Evolutionary conservation across 2,113 vertebrate genomes (phyloP).

Genomic region (Antechinus flavipes): DNA sequence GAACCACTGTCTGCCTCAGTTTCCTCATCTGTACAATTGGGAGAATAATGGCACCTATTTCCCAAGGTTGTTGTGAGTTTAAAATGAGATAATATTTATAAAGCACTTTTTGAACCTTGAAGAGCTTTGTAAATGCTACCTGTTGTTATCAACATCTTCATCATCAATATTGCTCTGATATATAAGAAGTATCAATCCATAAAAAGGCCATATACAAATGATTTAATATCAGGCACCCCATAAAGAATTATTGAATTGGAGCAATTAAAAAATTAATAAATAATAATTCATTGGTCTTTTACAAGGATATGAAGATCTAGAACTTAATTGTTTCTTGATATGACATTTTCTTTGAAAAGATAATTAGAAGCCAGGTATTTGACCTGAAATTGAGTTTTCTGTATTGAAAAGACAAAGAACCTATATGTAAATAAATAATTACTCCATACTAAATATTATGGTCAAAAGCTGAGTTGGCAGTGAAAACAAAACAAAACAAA

Average conservation of each 20-base stretch:
- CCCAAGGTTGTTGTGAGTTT: not conserved
- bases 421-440: constrained; percentile 60
- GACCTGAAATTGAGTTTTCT: constrained; percentile 38
- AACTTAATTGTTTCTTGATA: not conserved
- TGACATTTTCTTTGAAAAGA: not conserved
- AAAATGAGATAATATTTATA: not conserved
- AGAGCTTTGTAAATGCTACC: not conserved
- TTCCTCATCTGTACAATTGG: not conserved
- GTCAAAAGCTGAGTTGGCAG: constrained; percentile 63
- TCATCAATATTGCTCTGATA: not conserved
- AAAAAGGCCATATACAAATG: not conserved
- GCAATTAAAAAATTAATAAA: not conserved
- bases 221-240: not conserved
- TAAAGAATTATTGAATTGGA: not conserved
- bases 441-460: constrained; percentile 27
- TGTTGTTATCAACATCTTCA: not conserved
- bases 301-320: not conserved
- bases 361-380: constrained; percentile 43
- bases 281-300: not conserved
- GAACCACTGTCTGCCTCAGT: not conserved
- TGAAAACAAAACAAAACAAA: constrained; percentile 61
- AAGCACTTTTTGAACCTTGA: not conserved
- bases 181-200: not conserved
- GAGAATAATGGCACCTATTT: not conserved
- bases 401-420: constrained; percentile 26